Percentiles rank a stretch among this genome's conserved stretches.
These are phyloP conservation scores for Phasia obesa DNA, from an alignment of 2,888 invertebrate species.

Conservation along the genomic window DNA sequence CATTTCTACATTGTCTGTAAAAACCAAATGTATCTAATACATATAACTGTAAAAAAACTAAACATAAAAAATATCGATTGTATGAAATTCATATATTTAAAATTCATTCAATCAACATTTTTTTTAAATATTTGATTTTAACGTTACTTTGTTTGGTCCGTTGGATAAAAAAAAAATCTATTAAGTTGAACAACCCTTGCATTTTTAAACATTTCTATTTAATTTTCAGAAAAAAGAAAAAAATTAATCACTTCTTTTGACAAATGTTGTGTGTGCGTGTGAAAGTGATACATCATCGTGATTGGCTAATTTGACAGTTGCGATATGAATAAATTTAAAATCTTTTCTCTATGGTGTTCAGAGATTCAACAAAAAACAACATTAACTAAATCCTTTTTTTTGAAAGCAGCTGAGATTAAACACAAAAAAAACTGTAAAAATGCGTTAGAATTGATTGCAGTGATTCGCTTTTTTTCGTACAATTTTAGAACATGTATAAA, in stretches of 20 bases:
- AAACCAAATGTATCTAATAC: too few relatives aligned
- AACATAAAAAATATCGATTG: too few relatives aligned
- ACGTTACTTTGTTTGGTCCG: conserved; percentile 18
- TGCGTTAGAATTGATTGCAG: not conserved
- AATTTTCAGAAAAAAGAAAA: not conserved
- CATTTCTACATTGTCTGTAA: too few relatives aligned
- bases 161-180: not conserved
- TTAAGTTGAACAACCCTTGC: conserved; percentile 52
- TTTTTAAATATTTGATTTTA: conserved; percentile 12
- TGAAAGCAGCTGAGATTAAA: conserved; percentile 73
- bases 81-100: not conserved
- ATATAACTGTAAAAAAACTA: too few relatives aligned
- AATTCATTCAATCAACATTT: not conserved
- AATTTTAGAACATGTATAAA: too few relatives aligned
- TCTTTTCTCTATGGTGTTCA: conserved; percentile 20
- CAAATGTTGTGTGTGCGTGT: conserved; percentile 53
- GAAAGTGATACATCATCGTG: conserved; percentile 77
- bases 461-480: too few relatives aligned
- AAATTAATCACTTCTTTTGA: conserved; percentile 18
- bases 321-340: conserved; percentile 65
- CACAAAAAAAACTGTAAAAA: conserved; percentile 55
- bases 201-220: conserved; percentile 29
- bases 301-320: conserved; percentile 75
- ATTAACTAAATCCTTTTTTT: conserved; percentile 59
- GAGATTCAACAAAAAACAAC: conserved; percentile 34